Evolutionary conservation across 2,888 invertebrate species (phyloP).

Genomic region (Belgica antarctica): DNA sequence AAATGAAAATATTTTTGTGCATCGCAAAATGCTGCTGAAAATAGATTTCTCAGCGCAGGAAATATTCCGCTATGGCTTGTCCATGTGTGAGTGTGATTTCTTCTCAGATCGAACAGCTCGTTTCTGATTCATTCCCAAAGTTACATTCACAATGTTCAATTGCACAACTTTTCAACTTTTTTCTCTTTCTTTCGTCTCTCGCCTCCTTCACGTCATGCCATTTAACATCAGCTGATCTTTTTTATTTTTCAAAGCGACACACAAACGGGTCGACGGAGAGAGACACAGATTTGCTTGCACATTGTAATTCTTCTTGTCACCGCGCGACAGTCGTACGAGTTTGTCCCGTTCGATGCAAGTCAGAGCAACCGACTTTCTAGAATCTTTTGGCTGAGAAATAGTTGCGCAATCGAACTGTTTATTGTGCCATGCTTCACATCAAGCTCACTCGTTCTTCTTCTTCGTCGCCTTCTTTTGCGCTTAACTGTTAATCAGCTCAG

Average conservation of each 20-base stretch:
- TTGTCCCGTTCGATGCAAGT: conserved; percentile 12
- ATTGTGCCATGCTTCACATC: not conserved
- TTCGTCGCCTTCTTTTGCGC: conserved; percentile 18
- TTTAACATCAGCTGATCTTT: conserved; percentile 32
- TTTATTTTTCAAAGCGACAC: not conserved
- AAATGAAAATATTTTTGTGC: conserved; percentile 4
- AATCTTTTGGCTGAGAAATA: not conserved
- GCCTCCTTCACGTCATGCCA: conserved; percentile 9
- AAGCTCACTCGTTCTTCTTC: conserved; percentile 26
- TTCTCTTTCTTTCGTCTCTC: not conserved
- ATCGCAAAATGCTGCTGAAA: conserved; percentile 16
- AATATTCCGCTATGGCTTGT: not conserved
- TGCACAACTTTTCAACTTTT: conserved; percentile 14
- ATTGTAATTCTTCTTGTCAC: not conserved
- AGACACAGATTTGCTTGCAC: conserved; percentile 20
- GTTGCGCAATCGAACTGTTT: conserved; percentile 32
- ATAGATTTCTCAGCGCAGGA: not conserved
- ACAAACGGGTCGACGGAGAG: too few relatives aligned
- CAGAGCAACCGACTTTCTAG: not conserved
- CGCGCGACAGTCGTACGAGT: not conserved
- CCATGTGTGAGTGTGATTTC: not conserved
- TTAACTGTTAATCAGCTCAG: conserved; percentile 18
- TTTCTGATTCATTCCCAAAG: too few relatives aligned
- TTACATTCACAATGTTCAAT: too few relatives aligned
- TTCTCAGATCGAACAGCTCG: not conserved